phyloP scores from a whole-genome alignment of 2,888 invertebrate species.

The Dynastes maya region DNA sequence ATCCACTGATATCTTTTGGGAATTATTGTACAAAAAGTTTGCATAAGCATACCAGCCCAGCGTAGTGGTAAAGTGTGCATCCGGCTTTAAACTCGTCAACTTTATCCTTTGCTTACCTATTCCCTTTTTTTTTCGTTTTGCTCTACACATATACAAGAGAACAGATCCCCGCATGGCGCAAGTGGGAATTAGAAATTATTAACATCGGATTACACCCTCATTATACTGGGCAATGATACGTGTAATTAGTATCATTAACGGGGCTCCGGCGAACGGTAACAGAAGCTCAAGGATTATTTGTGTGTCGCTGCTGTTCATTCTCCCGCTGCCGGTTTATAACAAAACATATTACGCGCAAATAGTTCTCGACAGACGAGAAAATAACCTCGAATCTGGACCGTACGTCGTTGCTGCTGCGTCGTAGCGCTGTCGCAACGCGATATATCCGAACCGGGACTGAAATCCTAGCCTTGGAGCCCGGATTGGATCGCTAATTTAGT shows the following conservation, averaged over 20 bases:
- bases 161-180: neutral
- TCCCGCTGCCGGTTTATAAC: constrained; percentile 22
- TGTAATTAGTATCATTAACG: constrained; percentile 47
- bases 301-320: neutral
- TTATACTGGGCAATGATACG: constrained; percentile 49
- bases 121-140: neutral
- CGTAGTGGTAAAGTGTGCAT: no score
- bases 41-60: neutral
- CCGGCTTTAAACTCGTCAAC: no score
- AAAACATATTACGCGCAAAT: constrained; percentile 38
- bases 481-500: constrained; percentile 13
- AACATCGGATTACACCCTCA: constrained; percentile 48
- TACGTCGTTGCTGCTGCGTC: neutral
- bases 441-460: neutral
- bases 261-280: constrained; percentile 15
- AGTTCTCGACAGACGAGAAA: constrained; percentile 29
- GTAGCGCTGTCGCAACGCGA: neutral
- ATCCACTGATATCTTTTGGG: no score
- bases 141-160: neutral
- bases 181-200: constrained; percentile 46
- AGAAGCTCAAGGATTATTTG: constrained; percentile 38
- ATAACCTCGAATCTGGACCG: constrained; percentile 14
- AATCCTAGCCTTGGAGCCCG: neutral
- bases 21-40: no score
- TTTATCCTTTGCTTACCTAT: neutral